phyloP scores from a whole-genome alignment of 1,140 invertebrate genomes.

The Bacillus rossius region DNA sequence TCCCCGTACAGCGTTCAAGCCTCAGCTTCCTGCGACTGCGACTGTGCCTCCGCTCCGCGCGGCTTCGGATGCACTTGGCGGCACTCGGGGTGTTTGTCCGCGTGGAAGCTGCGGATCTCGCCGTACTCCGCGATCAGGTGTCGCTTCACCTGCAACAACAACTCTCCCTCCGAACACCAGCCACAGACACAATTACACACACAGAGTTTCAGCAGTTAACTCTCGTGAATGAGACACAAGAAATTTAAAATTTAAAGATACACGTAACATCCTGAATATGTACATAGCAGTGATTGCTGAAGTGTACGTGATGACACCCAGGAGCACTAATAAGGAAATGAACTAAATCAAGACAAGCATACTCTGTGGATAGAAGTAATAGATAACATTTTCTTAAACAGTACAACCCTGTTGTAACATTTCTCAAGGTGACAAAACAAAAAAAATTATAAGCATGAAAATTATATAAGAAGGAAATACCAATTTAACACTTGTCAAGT shows the following conservation, averaged over 20 bases:
- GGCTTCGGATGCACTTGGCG: background rate
- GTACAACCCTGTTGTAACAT: too few species aligned
- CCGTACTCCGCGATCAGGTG: conserved; percentile 63
- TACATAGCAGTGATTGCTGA: too few species aligned
- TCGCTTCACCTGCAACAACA: conserved; percentile 37
- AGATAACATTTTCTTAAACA: too few species aligned
- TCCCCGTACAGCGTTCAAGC: background rate
- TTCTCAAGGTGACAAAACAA: too few species aligned
- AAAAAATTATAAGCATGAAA: too few species aligned
- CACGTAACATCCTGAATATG: conserved; percentile 13
- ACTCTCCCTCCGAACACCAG: background rate
- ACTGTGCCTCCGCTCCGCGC: background rate
- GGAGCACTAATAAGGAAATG: too few species aligned
- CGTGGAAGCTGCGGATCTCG: conserved; percentile 62
- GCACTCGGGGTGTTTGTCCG: conserved; percentile 67
- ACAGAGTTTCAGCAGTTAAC: background rate
- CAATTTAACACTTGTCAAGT: too few species aligned
- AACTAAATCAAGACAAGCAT: too few species aligned
- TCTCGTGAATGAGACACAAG: background rate
- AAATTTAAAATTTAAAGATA: background rate
- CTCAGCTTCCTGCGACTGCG: conserved; percentile 1
- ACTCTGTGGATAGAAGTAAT: too few species aligned
- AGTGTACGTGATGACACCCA: too few species aligned
- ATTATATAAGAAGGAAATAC: too few species aligned
- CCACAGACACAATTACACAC: background rate